These are phyloP conservation scores for zebrafish (Danio rerio) DNA, from an alignment of 2,113 vertebrate species.

Conservation along the genomic window DNA sequence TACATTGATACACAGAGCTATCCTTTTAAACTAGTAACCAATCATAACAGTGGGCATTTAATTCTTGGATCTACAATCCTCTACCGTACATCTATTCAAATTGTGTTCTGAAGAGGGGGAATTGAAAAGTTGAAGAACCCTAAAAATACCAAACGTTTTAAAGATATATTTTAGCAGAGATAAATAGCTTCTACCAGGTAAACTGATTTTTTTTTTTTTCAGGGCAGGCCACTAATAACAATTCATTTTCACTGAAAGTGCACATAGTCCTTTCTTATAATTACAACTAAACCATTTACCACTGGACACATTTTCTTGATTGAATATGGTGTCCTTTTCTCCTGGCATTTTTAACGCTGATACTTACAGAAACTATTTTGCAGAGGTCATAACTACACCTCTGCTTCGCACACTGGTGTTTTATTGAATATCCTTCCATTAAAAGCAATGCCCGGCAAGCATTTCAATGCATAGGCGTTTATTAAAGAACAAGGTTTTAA, in stretches of 20 bases:
- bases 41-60: no score
- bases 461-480: background rate
- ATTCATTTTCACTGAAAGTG: background rate
- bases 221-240: background rate
- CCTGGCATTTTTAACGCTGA: background rate
- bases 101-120: no score
- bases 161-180: no score
- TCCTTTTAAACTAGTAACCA: no score
- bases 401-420: background rate
- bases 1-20: no score
- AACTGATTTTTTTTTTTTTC: no score
- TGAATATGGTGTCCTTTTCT: background rate
- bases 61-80: no score
- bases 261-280: background rate
- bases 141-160: no score
- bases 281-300: background rate
- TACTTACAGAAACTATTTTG: background rate
- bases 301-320: background rate
- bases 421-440: background rate
- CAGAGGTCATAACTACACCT: background rate
- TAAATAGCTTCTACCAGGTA: no score
- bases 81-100: no score
- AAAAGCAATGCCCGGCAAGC: conserved; percentile 4
- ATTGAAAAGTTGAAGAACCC: no score
- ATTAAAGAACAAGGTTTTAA: background rate